Evolutionary conservation across 2,888 invertebrate species (phyloP).

Genomic region (Schizaphis graminum): DNA sequence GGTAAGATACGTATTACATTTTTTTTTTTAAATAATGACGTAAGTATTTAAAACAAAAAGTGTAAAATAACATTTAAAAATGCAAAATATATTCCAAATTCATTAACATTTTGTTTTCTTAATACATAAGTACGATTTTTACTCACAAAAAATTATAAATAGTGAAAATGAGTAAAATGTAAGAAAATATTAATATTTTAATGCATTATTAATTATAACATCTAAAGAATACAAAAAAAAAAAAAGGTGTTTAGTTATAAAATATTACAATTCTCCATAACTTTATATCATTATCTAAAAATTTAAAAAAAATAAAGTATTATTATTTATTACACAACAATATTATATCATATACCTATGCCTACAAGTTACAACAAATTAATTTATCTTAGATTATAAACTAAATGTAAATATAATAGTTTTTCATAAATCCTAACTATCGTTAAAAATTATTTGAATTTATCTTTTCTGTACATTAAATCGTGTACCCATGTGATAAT

Average conservation of each 20-base stretch:
- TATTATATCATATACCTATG: neutral
- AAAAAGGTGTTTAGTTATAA: neutral
- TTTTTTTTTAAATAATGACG: neutral
- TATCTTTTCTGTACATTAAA: conserved; percentile 21
- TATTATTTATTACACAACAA: neutral
- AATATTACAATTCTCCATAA: neutral
- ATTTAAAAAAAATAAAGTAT: neutral
- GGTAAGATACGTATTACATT: neutral
- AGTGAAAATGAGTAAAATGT: no score
- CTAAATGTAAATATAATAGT: neutral
- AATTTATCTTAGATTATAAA: neutral
- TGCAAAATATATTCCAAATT: neutral
- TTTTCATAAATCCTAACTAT: neutral
- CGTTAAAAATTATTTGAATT: neutral
- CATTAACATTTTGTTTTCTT: neutral
- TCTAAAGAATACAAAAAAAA: no score
- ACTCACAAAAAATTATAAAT: neutral
- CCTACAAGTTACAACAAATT: neutral
- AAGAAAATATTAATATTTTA: neutral
- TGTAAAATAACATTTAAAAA: neutral
- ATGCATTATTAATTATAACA: conserved; percentile 1
- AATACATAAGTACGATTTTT: neutral
- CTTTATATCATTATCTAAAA: neutral
- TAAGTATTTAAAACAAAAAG: no score
- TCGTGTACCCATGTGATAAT: neutral